Conservation (phyloP, 2,113 vertebrate species). For the Brachirus orientalis region DNA sequence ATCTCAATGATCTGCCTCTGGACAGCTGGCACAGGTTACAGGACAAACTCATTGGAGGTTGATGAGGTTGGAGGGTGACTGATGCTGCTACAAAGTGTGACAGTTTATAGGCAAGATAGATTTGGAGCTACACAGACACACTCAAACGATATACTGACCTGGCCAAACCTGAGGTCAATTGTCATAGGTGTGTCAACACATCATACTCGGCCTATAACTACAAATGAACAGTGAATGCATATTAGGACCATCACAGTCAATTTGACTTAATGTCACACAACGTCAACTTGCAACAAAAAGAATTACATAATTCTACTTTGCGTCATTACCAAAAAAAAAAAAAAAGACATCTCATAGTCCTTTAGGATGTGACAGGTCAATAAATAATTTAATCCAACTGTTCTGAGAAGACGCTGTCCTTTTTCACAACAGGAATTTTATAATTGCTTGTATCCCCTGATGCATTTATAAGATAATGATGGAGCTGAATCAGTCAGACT, state of each 20-base stretch:
- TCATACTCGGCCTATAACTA: slow-evolving; percentile 25
- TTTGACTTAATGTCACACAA: no score
- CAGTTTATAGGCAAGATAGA: slow-evolving; percentile 61
- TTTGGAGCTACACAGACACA: slow-evolving; percentile 53
- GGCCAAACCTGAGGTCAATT: slow-evolving; percentile 42
- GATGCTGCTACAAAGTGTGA: slow-evolving; percentile 56
- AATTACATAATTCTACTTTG: no score
- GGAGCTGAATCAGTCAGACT: slow-evolving; percentile 49
- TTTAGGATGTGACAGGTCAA: neutral
- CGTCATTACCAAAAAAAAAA: no score
- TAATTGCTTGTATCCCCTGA: slow-evolving; percentile 38
- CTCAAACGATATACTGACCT: slow-evolving; percentile 32
- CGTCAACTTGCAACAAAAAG: no score
- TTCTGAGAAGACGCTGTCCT: slow-evolving; percentile 9
- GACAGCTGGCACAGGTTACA: slow-evolving; percentile 72
- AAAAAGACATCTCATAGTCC: no score
- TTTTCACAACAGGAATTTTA: slow-evolving; percentile 33
- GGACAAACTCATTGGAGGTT: slow-evolving; percentile 62
- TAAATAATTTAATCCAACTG: slow-evolving; percentile 40
- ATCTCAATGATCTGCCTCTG: slow-evolving; percentile 67
- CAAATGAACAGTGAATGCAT: slow-evolving; percentile 5
- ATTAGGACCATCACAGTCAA: no score
- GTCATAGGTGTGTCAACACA: slow-evolving; percentile 21
- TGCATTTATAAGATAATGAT: slow-evolving; percentile 43
- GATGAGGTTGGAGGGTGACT: slow-evolving; percentile 51